Evolutionary conservation across 2,113 vertebrate genomes (phyloP).

Genomic region (Phocoena sinus): DNA sequence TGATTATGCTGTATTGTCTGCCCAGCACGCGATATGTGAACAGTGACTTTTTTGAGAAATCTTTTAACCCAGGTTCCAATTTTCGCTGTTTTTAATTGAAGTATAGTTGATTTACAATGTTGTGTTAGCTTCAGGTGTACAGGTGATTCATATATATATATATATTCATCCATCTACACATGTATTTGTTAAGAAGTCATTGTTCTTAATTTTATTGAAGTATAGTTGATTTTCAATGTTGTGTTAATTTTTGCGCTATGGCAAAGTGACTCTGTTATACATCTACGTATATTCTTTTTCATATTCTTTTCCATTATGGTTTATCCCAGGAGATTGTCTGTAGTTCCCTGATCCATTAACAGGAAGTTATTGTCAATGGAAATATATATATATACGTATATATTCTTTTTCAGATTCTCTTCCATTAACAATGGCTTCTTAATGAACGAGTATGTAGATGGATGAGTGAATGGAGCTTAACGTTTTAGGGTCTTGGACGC

Average conservation of each 20-base stretch:
- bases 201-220: background rate
- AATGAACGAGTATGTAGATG: background rate
- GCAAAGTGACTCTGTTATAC: no score
- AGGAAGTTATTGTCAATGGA: background rate
- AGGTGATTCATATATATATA: background rate
- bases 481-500: background rate
- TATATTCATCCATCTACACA: background rate
- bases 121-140: background rate
- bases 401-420: background rate
- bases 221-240: no score
- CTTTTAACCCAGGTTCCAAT: background rate
- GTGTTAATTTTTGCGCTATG: no score
- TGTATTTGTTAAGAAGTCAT: no score
- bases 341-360: background rate
- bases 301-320: background rate
- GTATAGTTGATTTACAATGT: background rate
- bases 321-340: background rate
- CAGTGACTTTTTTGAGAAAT: background rate
- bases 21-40: accelerated
- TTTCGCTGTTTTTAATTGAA: background rate
- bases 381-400: accelerated
- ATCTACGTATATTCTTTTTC: no score
- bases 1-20: background rate
- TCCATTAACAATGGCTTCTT: background rate
- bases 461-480: background rate